Percentiles rank a stretch among this genome's conserved stretches.
phyloP scores from a whole-genome alignment of 1,140 invertebrate species.

The Caenorhabditis briggsae region DNA sequence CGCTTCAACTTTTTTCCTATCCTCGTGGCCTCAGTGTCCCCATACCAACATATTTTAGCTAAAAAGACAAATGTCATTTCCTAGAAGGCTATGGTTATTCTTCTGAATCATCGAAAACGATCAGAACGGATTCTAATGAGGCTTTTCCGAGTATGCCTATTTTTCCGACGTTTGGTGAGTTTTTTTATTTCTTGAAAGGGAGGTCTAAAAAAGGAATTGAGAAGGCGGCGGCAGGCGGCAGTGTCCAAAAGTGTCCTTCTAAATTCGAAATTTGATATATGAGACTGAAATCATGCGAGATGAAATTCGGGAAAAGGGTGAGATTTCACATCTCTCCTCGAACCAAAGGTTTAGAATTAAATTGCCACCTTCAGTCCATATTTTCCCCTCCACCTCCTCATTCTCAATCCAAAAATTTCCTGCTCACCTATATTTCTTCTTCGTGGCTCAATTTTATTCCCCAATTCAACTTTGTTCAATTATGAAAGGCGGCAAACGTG shows the following conservation, averaged over 20 bases:
- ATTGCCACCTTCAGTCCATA: background rate
- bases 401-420: too few species aligned
- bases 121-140: constrained; percentile 10
- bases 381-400: too few species aligned
- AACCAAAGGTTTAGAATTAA: background rate
- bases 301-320: constrained; percentile 30
- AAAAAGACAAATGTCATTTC: constrained; percentile 22
- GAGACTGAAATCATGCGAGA: constrained; percentile 39
- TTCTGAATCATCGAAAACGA: constrained; percentile 32
- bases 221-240: background rate
- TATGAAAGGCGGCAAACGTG: constrained; percentile 31
- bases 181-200: background rate
- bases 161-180: constrained; percentile 51
- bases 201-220: background rate
- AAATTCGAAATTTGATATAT: constrained; percentile 37
- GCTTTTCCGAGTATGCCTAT: constrained; percentile 28
- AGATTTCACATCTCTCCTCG: constrained; percentile 29
- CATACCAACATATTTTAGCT: constrained; percentile 8
- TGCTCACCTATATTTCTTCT: background rate
- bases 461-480: background rate
- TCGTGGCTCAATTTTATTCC: background rate
- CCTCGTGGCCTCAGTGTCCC: background rate
- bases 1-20: background rate
- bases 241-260: background rate
- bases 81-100: background rate